Conservation (phyloP, 2,113 vertebrate genomes). For the Platysternon megacephalum region DNA sequence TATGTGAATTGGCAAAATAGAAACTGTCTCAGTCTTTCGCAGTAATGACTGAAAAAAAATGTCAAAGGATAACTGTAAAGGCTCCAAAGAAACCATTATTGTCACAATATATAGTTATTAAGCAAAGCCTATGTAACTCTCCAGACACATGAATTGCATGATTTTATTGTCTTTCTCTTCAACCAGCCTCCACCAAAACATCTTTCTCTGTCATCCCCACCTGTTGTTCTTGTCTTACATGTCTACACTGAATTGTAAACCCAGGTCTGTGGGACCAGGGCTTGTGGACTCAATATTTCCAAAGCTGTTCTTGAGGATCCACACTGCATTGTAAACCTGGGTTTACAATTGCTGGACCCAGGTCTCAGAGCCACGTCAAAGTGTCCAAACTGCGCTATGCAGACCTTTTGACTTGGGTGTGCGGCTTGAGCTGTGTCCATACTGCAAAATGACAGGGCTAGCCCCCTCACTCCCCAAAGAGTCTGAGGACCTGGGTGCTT, state of each 20-base stretch:
- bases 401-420: not conserved
- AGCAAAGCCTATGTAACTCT: not conserved
- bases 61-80: not conserved
- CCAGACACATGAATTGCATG: not conserved
- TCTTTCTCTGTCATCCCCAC: not conserved
- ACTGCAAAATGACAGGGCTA: not conserved
- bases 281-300: not conserved
- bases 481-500: not conserved
- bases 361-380: not conserved
- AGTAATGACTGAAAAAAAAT: not conserved
- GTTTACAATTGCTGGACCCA: not conserved
- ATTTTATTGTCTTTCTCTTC: not conserved
- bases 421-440: not conserved
- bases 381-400: not conserved
- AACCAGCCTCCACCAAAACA: not conserved
- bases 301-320: not conserved
- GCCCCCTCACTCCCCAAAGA: not conserved
- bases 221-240: not conserved
- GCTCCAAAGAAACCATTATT: not conserved
- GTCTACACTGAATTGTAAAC: not conserved
- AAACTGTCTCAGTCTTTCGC: not conserved
- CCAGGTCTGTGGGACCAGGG: not conserved
- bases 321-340: not conserved
- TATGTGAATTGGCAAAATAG: not conserved
- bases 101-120: slow-evolving; percentile 5